Evolutionary conservation across 2,113 vertebrate species (phyloP).

Genomic region (Aleadryas rufinucha): DNA sequence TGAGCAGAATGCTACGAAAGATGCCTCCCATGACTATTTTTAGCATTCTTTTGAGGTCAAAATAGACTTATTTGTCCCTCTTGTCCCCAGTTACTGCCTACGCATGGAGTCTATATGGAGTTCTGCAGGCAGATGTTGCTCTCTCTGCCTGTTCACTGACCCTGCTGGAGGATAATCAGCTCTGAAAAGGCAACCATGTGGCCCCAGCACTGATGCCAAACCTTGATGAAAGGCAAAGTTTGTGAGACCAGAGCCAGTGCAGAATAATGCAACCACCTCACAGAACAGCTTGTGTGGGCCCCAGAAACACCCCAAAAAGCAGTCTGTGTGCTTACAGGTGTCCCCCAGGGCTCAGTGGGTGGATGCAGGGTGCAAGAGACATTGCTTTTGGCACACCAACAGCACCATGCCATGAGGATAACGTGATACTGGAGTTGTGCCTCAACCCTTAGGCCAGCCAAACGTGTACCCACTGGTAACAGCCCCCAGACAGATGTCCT

Average conservation of each 20-base stretch:
- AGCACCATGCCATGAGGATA: not conserved
- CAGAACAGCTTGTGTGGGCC: not conserved
- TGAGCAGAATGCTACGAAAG: not conserved
- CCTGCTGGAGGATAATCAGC: not conserved
- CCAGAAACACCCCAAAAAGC: not conserved
- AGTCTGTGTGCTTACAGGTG: not conserved
- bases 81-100: not conserved
- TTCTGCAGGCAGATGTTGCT: not conserved
- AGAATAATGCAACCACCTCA: not conserved
- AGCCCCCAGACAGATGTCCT: not conserved
- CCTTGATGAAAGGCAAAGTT: not conserved
- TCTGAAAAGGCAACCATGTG: not conserved
- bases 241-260: not conserved
- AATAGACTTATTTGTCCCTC: not conserved
- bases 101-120: not conserved
- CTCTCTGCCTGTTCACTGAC: not conserved
- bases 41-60: not conserved
- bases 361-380: not conserved
- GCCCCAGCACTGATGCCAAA: not conserved
- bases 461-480: not conserved
- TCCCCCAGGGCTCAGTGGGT: not conserved
- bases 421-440: accelerated
- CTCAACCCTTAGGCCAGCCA: not conserved
- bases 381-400: not conserved
- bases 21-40: not conserved